These are phyloP conservation scores for Toxotes lorentzi DNA, from an alignment of 2,797 vertebrate genomes.

Conservation along the genomic window DNA sequence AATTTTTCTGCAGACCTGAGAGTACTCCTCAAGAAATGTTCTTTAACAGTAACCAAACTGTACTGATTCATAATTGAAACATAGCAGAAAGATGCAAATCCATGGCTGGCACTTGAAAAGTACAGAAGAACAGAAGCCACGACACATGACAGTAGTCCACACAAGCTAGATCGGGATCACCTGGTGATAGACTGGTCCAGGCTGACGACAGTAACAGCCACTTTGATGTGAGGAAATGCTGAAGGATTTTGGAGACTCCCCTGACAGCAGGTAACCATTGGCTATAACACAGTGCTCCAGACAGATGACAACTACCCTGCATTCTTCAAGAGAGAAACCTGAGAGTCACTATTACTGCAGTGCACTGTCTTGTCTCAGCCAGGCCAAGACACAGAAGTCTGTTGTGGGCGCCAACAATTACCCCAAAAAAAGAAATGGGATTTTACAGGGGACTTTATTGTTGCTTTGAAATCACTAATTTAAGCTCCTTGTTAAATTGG, in stretches of 20 bases:
- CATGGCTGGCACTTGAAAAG: neutral
- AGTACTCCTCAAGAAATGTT: neutral
- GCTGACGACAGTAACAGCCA: slow-evolving; percentile 28
- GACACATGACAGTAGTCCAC: slow-evolving; percentile 7
- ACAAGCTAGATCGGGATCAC: slow-evolving; percentile 33
- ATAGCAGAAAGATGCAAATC: slow-evolving; percentile 8
- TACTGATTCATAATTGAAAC: slow-evolving; percentile 11
- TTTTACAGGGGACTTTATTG: slow-evolving; percentile 68
- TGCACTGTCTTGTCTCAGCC: slow-evolving; percentile 15
- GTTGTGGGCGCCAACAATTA: slow-evolving; percentile 43
- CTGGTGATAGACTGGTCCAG: slow-evolving; percentile 21
- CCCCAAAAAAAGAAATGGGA: slow-evolving; percentile 68
- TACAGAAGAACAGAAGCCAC: neutral
- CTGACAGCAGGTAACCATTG: slow-evolving; percentile 68
- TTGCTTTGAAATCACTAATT: slow-evolving; percentile 72
- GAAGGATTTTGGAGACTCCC: slow-evolving; percentile 63
- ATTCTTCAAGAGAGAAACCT: slow-evolving; percentile 63
- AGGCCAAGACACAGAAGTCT: slow-evolving; percentile 24
- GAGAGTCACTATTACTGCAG: slow-evolving; percentile 59
- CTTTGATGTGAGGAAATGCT: slow-evolving; percentile 79
- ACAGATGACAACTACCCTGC: slow-evolving; percentile 50
- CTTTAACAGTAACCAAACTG: neutral
- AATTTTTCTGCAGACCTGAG: neutral
- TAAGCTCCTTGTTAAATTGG: slow-evolving; percentile 53
- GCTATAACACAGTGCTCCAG: slow-evolving; percentile 59